These are phyloP conservation scores for Hylomyscus alleni DNA, from an alignment of 2,797 vertebrate species.

Conservation along the genomic window DNA sequence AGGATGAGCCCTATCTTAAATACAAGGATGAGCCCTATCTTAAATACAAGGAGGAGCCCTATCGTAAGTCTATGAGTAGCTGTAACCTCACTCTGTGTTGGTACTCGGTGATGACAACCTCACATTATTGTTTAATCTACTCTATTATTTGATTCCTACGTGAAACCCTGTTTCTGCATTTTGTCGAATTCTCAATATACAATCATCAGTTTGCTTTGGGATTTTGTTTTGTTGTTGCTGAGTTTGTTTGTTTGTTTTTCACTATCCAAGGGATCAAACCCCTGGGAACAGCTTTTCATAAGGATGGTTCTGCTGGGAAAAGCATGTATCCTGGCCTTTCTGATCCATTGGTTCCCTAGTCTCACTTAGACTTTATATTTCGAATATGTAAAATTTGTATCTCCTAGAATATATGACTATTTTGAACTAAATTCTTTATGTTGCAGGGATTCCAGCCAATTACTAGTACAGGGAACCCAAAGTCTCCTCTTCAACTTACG, in stretches of 20 bases:
- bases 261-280: neutral
- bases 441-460: neutral
- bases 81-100: neutral
- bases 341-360: neutral
- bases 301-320: neutral
- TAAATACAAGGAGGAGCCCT: neutral
- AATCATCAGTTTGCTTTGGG: neutral
- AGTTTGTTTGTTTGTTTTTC: neutral
- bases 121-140: neutral
- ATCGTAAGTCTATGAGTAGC: neutral
- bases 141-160: neutral
- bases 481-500: neutral
- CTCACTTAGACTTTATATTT: neutral
- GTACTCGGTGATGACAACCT: too few species aligned
- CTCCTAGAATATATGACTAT: neutral
- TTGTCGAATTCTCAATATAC: neutral
- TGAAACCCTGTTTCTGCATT: neutral
- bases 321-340: neutral
- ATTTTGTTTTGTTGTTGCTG: neutral
- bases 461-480: neutral
- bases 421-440: neutral
- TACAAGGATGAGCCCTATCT: neutral
- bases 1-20: neutral
- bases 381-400: neutral
- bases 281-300: neutral